Base-by-base conservation (phyloP, 2,113 vertebrate genomes). In the Thermophis baileyi region DNA sequence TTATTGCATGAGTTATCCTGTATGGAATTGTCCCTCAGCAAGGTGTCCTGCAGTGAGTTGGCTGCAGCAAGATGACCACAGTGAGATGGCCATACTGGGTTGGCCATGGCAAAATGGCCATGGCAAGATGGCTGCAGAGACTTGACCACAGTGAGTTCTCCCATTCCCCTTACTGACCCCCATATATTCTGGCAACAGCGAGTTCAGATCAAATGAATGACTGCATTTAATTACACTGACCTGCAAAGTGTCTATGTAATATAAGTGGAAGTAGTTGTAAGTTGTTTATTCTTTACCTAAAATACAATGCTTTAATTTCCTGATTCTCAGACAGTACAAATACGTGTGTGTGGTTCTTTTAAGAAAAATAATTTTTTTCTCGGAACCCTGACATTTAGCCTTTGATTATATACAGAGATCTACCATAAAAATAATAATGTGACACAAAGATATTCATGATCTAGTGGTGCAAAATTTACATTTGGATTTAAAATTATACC, bases 361-460 rank as follows among this genome's bases (percentile, higher is more conserved):
- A 44, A 60, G 50, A 90, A 25, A 85, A 6, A 55, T 6, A 85
- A 49, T 54, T 27, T 50, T 60, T 93, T 89, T 81, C 51, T 51
- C 14, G 11, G 51, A 51, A 51, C 50, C 50, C 2, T 14, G 50
- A 51, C 51, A 51, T 51, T 51, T 35, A 2, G 2, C 9, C 14
- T 87, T 93, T 35, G 6, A 6, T 91, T 3, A 12, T 0, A 0
- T 11, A 89, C 8, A 16, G 30, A 55, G 18, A 16, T 86, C 50
- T 53, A 3, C 3, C 2, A 5, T 94, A 47, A 50, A 93, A 90
- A 50, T 3, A 46, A 27, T 24, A 47, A 27, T 14, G 49, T 10
- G 89, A 35, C n/a, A 51, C 22, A 3, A n/a, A 0, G 0, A 12
- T 47, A 46, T 53, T 87, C 47, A 91, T 1, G 6, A 44, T 49